Percentiles rank a stretch among this genome's conserved stretches.
Conservation (phyloP, 37 sponge, comb jelly and placozoan species). For the Beroe ovata region DNA sequence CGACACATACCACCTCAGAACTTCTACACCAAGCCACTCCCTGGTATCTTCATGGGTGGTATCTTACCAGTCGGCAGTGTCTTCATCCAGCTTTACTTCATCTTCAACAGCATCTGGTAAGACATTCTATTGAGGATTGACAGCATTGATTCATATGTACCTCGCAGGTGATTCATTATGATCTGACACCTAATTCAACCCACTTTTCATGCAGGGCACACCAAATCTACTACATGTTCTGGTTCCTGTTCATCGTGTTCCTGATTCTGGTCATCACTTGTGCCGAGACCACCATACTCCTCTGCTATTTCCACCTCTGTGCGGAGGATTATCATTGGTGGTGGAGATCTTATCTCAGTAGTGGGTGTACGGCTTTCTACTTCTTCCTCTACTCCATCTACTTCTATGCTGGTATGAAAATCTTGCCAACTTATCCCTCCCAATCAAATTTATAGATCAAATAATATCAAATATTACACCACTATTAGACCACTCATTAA, state of each 20-base stretch:
- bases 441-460: too few species aligned
- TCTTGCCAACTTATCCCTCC: too few species aligned
- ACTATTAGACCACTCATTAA: too few species aligned
- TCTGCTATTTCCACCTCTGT: slow-evolving; percentile 99
- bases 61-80: slow-evolving; percentile 96
- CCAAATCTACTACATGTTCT: slow-evolving; percentile 99
- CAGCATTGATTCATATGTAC: too few species aligned
- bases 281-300: slow-evolving; percentile 87
- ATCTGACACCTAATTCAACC: background rate
- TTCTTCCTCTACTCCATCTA: slow-evolving; percentile 83
- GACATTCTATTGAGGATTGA: too few species aligned
- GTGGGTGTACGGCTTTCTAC: slow-evolving; percentile 80
- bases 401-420: slow-evolving; percentile 37
- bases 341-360: slow-evolving; percentile 97
- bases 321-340: slow-evolving; percentile 99
- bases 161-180: too few species aligned
- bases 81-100: slow-evolving; percentile 97
- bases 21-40: slow-evolving; percentile 74
- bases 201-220: slow-evolving; percentile 77
- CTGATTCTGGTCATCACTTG: slow-evolving; percentile 84
- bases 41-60: slow-evolving; percentile 93
- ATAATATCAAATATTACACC: too few species aligned
- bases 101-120: slow-evolving; percentile 97
- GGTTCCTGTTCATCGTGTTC: slow-evolving; percentile 93
- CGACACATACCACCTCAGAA: slow-evolving; percentile 95